These are phyloP conservation scores for Brachyistius frenatus DNA, from an alignment of 2,113 vertebrate species.

Conservation along the genomic window DNA sequence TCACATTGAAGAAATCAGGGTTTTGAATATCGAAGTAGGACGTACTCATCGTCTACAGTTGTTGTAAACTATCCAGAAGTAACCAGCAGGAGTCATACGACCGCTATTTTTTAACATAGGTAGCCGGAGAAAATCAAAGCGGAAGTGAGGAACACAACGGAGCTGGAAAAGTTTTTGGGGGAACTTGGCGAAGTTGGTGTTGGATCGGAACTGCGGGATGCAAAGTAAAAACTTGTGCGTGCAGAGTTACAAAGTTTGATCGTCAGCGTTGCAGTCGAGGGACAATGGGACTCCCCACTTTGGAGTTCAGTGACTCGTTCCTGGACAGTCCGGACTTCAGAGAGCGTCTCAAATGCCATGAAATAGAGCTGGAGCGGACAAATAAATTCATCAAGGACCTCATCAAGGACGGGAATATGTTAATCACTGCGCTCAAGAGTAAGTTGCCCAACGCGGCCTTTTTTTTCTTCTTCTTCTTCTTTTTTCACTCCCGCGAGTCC, in stretches of 20 bases:
- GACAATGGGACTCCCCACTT: conserved; percentile 93
- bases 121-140: conserved; percentile 47
- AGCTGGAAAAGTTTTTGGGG: conserved; percentile 55
- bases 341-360: conserved; percentile 95
- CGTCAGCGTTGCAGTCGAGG: not conserved
- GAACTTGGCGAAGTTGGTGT: conserved; percentile 33
- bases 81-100: conserved; percentile 84
- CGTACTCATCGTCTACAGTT: not conserved
- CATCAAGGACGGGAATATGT: conserved; percentile 95
- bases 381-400: conserved; percentile 99
- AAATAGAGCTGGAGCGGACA: conserved; percentile 94
- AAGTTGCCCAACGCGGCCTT: conserved; percentile 72
- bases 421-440: conserved; percentile 94
- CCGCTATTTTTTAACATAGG: conserved; percentile 50
- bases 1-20: not conserved
- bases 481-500: not conserved
- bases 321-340: conserved; percentile 98
- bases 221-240: not conserved
- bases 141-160: conserved; percentile 70
- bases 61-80: conserved; percentile 32
- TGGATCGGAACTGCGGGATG: conserved; percentile 58
- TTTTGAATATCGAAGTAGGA: not conserved
- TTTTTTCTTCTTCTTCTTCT: not conserved
- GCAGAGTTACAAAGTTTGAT: not conserved
- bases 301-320: conserved; percentile 98